A percentile compares a stretch with the other conserved stretches of the same genome.
Conservation (phyloP, 1,140 invertebrate species). For the Coelopa frigida region DNA sequence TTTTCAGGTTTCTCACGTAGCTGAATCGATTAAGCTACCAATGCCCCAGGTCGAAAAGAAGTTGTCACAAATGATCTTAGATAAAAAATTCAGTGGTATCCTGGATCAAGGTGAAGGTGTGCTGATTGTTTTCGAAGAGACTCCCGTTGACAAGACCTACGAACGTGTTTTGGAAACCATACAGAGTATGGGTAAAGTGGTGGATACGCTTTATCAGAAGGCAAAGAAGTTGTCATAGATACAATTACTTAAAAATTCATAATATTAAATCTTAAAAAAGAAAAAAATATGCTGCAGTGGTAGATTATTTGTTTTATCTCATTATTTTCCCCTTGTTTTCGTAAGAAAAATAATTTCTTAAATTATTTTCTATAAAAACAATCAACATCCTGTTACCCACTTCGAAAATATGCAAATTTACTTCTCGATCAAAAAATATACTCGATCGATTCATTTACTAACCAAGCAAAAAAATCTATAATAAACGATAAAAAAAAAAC, state of each 20-base stretch:
- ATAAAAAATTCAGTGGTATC: slow-evolving; percentile 95
- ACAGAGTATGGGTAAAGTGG: slow-evolving; percentile 98
- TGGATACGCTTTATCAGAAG: slow-evolving; percentile 96
- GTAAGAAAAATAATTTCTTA: too few relatives aligned
- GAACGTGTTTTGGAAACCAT: slow-evolving; percentile 95
- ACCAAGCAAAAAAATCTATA: too few relatives aligned
- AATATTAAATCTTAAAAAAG: too few relatives aligned
- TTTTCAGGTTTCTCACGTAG: slow-evolving; percentile 66
- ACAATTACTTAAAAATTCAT: not conserved
- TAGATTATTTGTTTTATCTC: too few relatives aligned
- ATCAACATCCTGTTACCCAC: too few relatives aligned
- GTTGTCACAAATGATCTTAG: slow-evolving; percentile 98
- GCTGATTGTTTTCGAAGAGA: slow-evolving; percentile 94
- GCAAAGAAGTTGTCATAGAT: slow-evolving; percentile 94
- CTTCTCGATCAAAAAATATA: too few relatives aligned
- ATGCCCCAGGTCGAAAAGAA: slow-evolving; percentile 95
- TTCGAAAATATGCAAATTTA: too few relatives aligned
- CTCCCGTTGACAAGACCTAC: slow-evolving; percentile 92
- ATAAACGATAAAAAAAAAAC: too few relatives aligned
- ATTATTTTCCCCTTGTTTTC: too few relatives aligned
- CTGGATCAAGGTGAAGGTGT: slow-evolving; percentile 96
- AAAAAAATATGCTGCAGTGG: too few relatives aligned
- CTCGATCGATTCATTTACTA: too few relatives aligned
- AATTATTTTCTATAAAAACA: too few relatives aligned
- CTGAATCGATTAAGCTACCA: slow-evolving; percentile 79